phyloP scores from a whole-genome alignment of 2,888 invertebrate species.

The Drosophila lutescens region DNA sequence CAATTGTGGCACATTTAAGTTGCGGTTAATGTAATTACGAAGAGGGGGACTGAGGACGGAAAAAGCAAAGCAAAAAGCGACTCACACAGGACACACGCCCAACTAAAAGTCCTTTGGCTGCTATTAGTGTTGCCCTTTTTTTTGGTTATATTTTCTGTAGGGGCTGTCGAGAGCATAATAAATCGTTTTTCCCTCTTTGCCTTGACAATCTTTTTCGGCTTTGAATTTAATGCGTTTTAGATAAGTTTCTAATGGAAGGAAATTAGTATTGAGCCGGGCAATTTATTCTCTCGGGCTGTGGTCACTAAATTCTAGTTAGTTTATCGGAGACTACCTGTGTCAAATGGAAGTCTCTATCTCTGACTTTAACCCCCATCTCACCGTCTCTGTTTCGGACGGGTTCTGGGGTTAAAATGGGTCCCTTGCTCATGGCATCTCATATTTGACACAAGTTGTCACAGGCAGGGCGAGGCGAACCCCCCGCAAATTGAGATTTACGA shows the following conservation, averaged over 20 bases:
- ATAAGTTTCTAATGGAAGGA: slow-evolving; percentile 51
- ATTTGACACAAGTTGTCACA: slow-evolving; percentile 40
- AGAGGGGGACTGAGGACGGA: slow-evolving; percentile 44
- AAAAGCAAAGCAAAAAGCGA: slow-evolving; percentile 45
- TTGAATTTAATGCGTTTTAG: slow-evolving; percentile 58
- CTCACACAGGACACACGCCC: slow-evolving; percentile 38
- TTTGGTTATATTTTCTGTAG: neutral
- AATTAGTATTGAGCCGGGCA: slow-evolving; percentile 47
- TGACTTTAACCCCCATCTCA: slow-evolving; percentile 13
- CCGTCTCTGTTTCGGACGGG: slow-evolving; percentile 8
- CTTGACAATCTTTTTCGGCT: slow-evolving; percentile 37
- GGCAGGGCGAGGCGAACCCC: slow-evolving; percentile 10
- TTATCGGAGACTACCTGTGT: slow-evolving; percentile 38
- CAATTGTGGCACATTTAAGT: slow-evolving; percentile 61
- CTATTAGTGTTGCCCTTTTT: slow-evolving; percentile 52
- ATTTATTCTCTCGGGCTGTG: slow-evolving; percentile 34
- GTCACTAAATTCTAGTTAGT: slow-evolving; percentile 52
- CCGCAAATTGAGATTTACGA: slow-evolving; percentile 47
- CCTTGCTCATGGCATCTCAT: slow-evolving; percentile 11
- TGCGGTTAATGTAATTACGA: slow-evolving; percentile 59
- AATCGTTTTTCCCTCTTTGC: slow-evolving; percentile 48
- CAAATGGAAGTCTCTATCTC: slow-evolving; percentile 14
- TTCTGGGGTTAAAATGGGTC: slow-evolving; percentile 28
- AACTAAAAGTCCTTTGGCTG: slow-evolving; percentile 42
- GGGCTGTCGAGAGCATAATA: slow-evolving; percentile 46